A percentile compares a stretch with the other conserved stretches of the same genome.
Conservation (phyloP, 2,113 vertebrate species). For the Thalassoma bifasciatum region DNA sequence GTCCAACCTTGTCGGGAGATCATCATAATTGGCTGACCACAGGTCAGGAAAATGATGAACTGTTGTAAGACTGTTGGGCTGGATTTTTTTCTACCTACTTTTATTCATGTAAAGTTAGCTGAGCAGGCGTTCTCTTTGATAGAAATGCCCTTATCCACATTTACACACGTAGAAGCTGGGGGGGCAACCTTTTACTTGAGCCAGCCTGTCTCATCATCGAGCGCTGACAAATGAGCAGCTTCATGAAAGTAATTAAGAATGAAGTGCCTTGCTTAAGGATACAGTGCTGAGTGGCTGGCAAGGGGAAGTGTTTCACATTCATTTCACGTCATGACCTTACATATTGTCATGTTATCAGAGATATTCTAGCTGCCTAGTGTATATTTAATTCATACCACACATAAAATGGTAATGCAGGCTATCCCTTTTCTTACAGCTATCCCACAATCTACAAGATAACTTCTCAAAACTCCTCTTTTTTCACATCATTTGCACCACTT, state of each 20-base stretch:
- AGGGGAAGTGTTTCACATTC: constrained; percentile 50
- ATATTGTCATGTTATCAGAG: constrained; percentile 63
- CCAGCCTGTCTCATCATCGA: constrained; percentile 43
- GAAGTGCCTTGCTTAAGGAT: constrained; percentile 69
- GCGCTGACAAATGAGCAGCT: constrained; percentile 61
- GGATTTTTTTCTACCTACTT: not conserved
- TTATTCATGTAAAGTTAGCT: constrained; percentile 50
- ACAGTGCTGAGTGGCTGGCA: constrained; percentile 28
- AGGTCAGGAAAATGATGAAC: constrained; percentile 67
- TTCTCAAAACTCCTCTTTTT: constrained; percentile 47
- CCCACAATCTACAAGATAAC: constrained; percentile 49
- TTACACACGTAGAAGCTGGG: constrained; percentile 40
- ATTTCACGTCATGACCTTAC: constrained; percentile 61
- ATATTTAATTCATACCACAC: constrained; percentile 72
- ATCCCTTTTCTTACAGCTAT: constrained; percentile 54
- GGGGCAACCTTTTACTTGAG: constrained; percentile 50
- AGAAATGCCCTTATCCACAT: constrained; percentile 34
- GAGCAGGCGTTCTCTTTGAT: constrained; percentile 55
- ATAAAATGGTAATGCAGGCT: constrained; percentile 66
- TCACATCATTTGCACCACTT: constrained; percentile 72
- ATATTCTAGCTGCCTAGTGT: constrained; percentile 48
- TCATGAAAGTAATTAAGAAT: constrained; percentile 63
- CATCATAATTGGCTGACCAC: constrained; percentile 74
- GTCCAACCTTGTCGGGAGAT: constrained; percentile 63
- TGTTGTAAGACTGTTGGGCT: constrained; percentile 40